Percentiles rank a stretch among this genome's conserved stretches.
These are phyloP conservation scores for Osmoderma eremita DNA, from an alignment of 2,888 invertebrate genomes.

Conservation along the genomic window DNA sequence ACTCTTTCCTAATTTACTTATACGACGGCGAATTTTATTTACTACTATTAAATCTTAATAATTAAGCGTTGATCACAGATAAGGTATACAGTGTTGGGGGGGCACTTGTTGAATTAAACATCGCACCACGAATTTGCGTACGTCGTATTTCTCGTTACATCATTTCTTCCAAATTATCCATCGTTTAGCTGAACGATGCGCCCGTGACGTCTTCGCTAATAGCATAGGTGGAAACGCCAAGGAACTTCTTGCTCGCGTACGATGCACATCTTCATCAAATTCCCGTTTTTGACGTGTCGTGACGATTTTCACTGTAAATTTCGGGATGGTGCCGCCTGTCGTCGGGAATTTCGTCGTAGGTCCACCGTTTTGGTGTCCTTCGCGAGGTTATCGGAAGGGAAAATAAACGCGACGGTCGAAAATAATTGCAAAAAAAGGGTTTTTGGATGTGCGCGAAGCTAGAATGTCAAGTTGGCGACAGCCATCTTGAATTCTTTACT, in stretches of 20 bases:
- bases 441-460: constrained; percentile 50
- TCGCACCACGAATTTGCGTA: constrained; percentile 27
- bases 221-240: constrained; percentile 12
- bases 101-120: constrained; percentile 35
- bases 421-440: constrained; percentile 46
- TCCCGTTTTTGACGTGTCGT: constrained; percentile 16
- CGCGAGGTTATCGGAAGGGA: constrained; percentile 10
- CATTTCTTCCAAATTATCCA: constrained; percentile 27
- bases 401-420: constrained; percentile 39
- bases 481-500: constrained; percentile 60
- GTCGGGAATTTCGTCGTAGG: constrained; percentile 3
- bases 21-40: constrained; percentile 22
- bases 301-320: constrained; percentile 5
- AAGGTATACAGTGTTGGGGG: constrained; percentile 15
- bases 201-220: constrained; percentile 32
- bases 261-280: constrained; percentile 22
- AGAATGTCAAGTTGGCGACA: constrained; percentile 61
- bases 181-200: constrained; percentile 24
- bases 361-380: too few relatives aligned
- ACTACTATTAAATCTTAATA: constrained; percentile 33
- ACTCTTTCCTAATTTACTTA: constrained; percentile 26
- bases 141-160: constrained; percentile 31
- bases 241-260: background rate
- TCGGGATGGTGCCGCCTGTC: background rate
- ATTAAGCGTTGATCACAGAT: constrained; percentile 41